Evolutionary conservation across 1,140 invertebrate species (phyloP), one percentile per base, ranked within the genome.

Genomic region (Drosophila tsacasi): DNA sequence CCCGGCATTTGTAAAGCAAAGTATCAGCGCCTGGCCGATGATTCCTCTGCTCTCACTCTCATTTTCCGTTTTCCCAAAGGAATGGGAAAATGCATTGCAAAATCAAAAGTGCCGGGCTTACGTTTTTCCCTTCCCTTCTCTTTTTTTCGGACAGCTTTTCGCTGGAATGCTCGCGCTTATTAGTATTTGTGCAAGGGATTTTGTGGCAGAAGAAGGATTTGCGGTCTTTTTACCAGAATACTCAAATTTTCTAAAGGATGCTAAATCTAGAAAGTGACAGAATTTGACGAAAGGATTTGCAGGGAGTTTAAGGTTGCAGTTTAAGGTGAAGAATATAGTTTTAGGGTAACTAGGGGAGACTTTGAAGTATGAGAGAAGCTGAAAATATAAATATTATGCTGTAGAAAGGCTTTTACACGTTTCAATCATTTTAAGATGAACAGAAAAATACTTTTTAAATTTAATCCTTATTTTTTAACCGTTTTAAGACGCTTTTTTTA

Each of bases 161-260:
- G 64, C 65, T 35, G 12, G 69, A 73, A 61, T 73, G 40, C 17
- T 25, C 50, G 50, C 42, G 59, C 47, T 67, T 76, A 76, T 76
- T 67, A 67, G 73, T 76, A 76, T 76, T 76, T 76, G 73, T 76
- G 54, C 40, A 67, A 21, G 35, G 74, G 74, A 76, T 76, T 76
- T 57, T 12, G 54, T 76, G 54, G 32, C 19, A 30, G 50, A 57
- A 23, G 59, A 64, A 74, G 59, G 62, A 76, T 76, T 76, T 76
- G 54, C 52, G 71, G 60, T 65, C 23, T 12, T 40, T 35, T 60
- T 35, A 30, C 54, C 32, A 30, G 23, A 32, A 73, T 73, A 19
- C 39, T 27, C 23, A 15, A 52, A 40, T 49, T 50, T 39, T 12
- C 8, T 32, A 32, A 23, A 27, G 35, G 39, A 39, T 57, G 9